Percentiles rank a stretch among this genome's conserved stretches.
Evolutionary conservation across 2,797 vertebrate genomes (phyloP).

Genomic region (Molossus molossus): DNA sequence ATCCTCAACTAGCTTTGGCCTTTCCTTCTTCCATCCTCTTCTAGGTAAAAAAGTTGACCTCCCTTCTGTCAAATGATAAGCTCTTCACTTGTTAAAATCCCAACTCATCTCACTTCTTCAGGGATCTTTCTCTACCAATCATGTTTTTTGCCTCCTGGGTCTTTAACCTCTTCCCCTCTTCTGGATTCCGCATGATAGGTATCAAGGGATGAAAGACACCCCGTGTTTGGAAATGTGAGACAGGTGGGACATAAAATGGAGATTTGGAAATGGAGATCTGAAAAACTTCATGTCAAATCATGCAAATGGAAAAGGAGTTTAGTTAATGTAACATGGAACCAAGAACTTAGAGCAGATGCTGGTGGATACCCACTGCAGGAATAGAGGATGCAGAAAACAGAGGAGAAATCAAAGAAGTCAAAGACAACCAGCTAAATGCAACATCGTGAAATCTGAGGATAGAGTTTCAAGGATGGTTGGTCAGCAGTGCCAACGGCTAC

Average conservation of each 20-base stretch:
- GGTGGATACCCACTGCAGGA: neutral
- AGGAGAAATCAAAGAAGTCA: neutral
- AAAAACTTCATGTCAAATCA: neutral
- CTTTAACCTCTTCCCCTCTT: neutral
- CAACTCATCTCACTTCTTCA: neutral
- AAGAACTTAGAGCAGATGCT: neutral
- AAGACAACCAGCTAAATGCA: neutral
- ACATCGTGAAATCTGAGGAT: neutral
- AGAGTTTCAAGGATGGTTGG: neutral
- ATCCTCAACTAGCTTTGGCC: neutral
- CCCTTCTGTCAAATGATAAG: neutral
- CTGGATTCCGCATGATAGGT: neutral
- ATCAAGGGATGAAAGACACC: neutral
- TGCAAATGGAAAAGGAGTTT: neutral
- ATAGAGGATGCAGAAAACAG: neutral
- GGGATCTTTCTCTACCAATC: neutral
- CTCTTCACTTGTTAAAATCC: neutral
- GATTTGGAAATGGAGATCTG: neutral
- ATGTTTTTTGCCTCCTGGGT: neutral
- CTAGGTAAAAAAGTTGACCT: neutral
- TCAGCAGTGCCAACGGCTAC: neutral
- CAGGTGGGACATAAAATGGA: neutral
- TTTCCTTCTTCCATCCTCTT: neutral
- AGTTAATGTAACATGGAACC: neutral
- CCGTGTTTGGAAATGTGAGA: neutral